Percentiles rank a stretch among this genome's conserved stretches.
These are phyloP conservation scores for Cliona cf. orientalis DNA, from an alignment of 37 sponge, comb jelly and placozoan species.

Conservation along the genomic window DNA sequence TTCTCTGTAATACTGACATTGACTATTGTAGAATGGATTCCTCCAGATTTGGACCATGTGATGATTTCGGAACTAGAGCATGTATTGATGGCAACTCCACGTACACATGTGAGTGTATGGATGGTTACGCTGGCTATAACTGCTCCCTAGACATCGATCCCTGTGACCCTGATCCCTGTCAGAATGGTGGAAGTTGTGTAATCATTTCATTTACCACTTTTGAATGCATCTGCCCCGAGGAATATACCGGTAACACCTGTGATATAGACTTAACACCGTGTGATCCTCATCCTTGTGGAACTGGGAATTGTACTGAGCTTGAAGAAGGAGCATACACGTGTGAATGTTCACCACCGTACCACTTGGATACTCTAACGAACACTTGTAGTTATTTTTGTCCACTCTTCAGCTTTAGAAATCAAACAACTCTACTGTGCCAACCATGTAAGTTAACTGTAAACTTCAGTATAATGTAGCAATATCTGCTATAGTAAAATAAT, in stretches of 20 bases:
- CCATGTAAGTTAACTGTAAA: neutral
- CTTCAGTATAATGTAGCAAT: too few relatives aligned
- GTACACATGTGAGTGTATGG: constrained; percentile 52
- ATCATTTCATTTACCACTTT: constrained; percentile 11
- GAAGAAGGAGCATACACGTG: constrained; percentile 40
- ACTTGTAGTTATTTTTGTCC: neutral
- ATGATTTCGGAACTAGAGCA: neutral
- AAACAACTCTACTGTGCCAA: neutral
- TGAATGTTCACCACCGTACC: neutral
- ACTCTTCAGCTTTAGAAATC: neutral
- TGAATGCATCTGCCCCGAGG: constrained; percentile 44
- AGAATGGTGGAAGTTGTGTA: constrained; percentile 30
- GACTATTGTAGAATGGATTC: constrained; percentile 29
- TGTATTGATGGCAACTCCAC: constrained; percentile 29
- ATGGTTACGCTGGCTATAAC: constrained; percentile 36
- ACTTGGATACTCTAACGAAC: neutral
- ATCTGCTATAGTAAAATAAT: too few relatives aligned
- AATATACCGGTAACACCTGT: constrained; percentile 39
- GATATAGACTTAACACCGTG: constrained; percentile 45
- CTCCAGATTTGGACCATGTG: constrained; percentile 30
- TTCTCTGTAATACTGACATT: constrained; percentile 6
- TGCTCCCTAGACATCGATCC: constrained; percentile 42
- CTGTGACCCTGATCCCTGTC: constrained; percentile 32
- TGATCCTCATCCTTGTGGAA: constrained; percentile 41
- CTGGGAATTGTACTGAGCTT: constrained; percentile 30